Evolutionary conservation across 2,888 invertebrate genomes (phyloP).

Genomic region (Hypomecis atomaria): DNA sequence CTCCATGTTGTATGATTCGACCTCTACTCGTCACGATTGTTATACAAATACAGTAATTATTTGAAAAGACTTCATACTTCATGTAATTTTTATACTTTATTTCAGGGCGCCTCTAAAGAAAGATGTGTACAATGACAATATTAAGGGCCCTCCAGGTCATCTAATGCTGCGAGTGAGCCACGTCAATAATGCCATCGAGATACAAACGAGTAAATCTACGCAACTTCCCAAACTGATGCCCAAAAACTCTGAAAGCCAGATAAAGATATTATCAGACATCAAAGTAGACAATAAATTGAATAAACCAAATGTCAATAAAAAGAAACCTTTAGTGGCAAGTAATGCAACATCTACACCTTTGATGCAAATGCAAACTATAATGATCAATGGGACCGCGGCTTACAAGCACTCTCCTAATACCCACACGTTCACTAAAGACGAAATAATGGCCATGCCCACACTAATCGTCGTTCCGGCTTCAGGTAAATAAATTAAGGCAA

Average conservation of each 20-base stretch:
- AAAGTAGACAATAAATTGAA: slow-evolving; percentile 64
- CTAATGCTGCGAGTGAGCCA: slow-evolving; percentile 38
- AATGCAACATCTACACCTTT: slow-evolving; percentile 68
- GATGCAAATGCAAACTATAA: slow-evolving; percentile 67
- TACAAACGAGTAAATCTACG: slow-evolving; percentile 36
- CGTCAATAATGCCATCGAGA: slow-evolving; percentile 40
- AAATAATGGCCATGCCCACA: slow-evolving; percentile 84
- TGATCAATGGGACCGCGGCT: slow-evolving; percentile 74
- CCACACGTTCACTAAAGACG: slow-evolving; percentile 67
- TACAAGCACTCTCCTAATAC: slow-evolving; percentile 50
- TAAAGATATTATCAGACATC: slow-evolving; percentile 74
- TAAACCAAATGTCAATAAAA: slow-evolving; percentile 40
- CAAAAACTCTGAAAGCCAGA: slow-evolving; percentile 62
- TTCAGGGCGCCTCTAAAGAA: slow-evolving; percentile 52
- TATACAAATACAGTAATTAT: no score
- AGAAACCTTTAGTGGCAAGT: slow-evolving; percentile 48
- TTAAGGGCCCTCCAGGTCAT: slow-evolving; percentile 37
- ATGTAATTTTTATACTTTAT: slow-evolving; percentile 18
- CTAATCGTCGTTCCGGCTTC: slow-evolving; percentile 71
- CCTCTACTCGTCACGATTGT: no score
- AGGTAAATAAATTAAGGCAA: slow-evolving; percentile 61
- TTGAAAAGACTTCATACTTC: no score
- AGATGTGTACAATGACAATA: slow-evolving; percentile 44
- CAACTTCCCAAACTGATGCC: slow-evolving; percentile 35
- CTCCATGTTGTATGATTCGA: no score